Evolutionary conservation across 2,113 vertebrate species (phyloP).

Genomic region (Chiloscyllium plagiosum): DNA sequence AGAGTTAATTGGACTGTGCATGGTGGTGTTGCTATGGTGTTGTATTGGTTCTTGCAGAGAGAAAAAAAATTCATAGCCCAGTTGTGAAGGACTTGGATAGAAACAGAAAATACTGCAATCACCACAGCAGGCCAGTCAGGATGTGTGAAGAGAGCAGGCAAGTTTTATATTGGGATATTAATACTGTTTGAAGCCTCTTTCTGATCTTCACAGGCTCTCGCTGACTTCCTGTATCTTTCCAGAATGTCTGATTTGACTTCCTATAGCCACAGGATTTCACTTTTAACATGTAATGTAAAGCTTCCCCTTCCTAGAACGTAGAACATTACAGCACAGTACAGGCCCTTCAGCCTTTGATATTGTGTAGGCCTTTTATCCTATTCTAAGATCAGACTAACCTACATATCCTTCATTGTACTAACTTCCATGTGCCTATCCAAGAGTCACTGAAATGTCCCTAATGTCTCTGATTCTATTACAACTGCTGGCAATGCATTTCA

Average conservation of each 20-base stretch:
- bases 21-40: not conserved
- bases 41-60: not conserved
- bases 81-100: not conserved
- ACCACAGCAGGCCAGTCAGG: not conserved
- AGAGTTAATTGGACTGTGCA: not conserved
- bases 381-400: no score
- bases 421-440: no score
- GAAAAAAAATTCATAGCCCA: not conserved
- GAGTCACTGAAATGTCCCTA: no score
- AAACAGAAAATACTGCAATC: not conserved
- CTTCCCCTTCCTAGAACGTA: not conserved
- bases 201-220: not conserved
- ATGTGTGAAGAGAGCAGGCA: not conserved
- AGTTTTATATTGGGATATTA: not conserved
- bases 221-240: not conserved
- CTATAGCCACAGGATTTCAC: not conserved
- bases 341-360: no score
- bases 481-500: no score
- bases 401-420: no score
- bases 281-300: not conserved
- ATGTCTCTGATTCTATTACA: no score
- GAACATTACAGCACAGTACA: no score
- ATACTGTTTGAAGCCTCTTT: not conserved
- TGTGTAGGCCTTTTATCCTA: no score
- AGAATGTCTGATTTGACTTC: not conserved